Conservation (phyloP, 2,888 invertebrate species). For the Gonocerus acuteangulatus region DNA sequence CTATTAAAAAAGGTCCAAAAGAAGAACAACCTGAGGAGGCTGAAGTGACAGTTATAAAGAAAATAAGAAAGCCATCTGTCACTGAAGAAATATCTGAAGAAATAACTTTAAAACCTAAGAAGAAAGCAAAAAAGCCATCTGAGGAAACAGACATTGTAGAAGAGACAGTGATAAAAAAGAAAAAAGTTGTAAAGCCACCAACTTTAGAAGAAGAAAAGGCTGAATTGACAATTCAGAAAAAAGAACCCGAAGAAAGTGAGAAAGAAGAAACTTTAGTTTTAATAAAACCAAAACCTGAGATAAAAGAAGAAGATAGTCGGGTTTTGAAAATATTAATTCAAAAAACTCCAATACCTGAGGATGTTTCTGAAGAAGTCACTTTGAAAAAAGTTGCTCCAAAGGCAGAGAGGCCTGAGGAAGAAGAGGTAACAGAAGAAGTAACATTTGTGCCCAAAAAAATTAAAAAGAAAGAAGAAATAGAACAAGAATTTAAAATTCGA, state of each 20-base stretch:
- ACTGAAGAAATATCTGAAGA: slow-evolving; percentile 44
- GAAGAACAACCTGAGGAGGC: slow-evolving; percentile 41
- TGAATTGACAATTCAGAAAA: slow-evolving; percentile 41
- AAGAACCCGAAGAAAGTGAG: slow-evolving; percentile 41
- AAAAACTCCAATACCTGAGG: slow-evolving; percentile 37
- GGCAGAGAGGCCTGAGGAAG: slow-evolving; percentile 59
- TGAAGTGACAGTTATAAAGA: slow-evolving; percentile 40
- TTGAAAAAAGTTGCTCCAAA: slow-evolving; percentile 56
- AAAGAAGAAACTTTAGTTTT: slow-evolving; percentile 37
- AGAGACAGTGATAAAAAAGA: slow-evolving; percentile 40
- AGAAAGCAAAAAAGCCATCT: slow-evolving; percentile 34
- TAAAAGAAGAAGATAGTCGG: slow-evolving; percentile 34
- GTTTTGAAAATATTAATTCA: slow-evolving; percentile 40
- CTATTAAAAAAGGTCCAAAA: slow-evolving; percentile 39
- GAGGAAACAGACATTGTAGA: slow-evolving; percentile 40
- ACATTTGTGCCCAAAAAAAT: slow-evolving; percentile 51
- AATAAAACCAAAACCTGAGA: slow-evolving; percentile 36
- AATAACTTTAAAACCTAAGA: slow-evolving; percentile 36
- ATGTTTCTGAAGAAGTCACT: slow-evolving; percentile 44
- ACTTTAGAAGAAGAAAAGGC: slow-evolving; percentile 42
- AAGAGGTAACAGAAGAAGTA: slow-evolving; percentile 58
- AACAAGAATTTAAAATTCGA: slow-evolving; percentile 82
- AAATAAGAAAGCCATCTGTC: slow-evolving; percentile 39
- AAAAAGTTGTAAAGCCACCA: slow-evolving; percentile 41
- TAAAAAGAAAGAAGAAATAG: slow-evolving; percentile 65